Base-by-base conservation (phyloP, 2,888 invertebrate species). In the Pilophorus perplexus region DNA sequence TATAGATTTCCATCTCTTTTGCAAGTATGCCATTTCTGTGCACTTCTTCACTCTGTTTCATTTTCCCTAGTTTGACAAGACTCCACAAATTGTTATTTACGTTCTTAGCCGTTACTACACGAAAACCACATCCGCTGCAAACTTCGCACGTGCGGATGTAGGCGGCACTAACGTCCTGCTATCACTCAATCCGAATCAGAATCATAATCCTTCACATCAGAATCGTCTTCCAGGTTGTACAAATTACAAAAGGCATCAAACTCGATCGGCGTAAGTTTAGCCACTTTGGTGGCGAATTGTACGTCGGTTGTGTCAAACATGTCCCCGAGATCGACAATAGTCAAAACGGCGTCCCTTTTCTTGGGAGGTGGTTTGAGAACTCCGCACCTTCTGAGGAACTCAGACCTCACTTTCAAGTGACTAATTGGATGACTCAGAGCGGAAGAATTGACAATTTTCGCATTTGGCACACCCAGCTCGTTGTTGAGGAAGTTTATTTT, bases 231-330 rank as follows among this genome's bases (percentile, higher is more conserved):
- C 38, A 69, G 12, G 1, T 18, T 22, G 22, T 37, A 38, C 68
- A 73, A 69, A 27, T 62, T 66, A 66, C 55, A 50, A 18, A 69
- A 71, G 22, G 68, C 69, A 22, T 70, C 67, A 38, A 67, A 71
- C 33, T 71, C 71, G 6, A 67, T 42, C n/a, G 37, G 38, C 3
- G 62, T 52, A 10, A 71, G 42, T 57, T 65, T 46, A 12, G 71
- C 71, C 27, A 71, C 59, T 27, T 70, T 52, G 8, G 14, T 23
- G 0, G 66, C 67, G 57, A 71, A 71, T 3, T 64, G 42, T 25
- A 66, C 28, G 33, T 69, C 67, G 14, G 22, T 37, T 2, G 69
- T 54, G 33, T 71, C 69, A 1, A 71, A 54, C 38, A 71, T 69
- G 8, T 55, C 37, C 8, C 54, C 14, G n/a, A 71, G 38, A 28